Evolutionary conservation across 2,113 vertebrate genomes (phyloP).

Genomic region (Megatriorchis doriae): DNA sequence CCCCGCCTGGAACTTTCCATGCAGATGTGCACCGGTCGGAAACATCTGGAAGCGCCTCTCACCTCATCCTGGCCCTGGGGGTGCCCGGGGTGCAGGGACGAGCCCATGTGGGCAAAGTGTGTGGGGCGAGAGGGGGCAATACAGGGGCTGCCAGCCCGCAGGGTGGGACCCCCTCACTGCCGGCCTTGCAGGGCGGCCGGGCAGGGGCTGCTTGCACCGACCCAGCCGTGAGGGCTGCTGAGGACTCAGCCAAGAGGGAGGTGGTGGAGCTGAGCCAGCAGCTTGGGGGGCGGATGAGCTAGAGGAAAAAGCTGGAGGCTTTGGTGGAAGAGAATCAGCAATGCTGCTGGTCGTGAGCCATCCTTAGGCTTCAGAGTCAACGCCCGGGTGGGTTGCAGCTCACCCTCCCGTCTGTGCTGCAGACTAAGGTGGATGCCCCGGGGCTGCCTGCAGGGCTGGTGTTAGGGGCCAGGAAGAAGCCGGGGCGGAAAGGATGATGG

Average conservation of each 20-base stretch:
- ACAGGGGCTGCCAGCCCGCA: background rate
- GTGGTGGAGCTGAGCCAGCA: background rate
- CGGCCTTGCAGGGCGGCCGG: rapidly evolving
- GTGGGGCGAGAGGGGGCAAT: background rate
- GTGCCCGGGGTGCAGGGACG: rapidly evolving
- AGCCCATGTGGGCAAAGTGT: rapidly evolving
- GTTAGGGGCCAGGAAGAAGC: rapidly evolving
- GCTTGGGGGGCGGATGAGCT: background rate
- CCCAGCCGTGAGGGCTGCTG: background rate
- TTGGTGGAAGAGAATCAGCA: background rate
- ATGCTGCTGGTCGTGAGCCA: background rate
- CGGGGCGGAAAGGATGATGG: background rate
- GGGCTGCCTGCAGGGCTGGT: background rate
- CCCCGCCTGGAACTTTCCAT: constrained; percentile 33
- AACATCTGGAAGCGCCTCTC: background rate
- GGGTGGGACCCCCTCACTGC: background rate
- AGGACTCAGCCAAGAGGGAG: background rate
- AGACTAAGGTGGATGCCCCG: background rate
- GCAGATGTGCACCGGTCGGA: background rate
- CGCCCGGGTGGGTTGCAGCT: background rate
- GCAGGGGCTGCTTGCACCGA: background rate
- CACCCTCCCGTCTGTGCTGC: background rate
- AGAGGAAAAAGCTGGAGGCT: background rate
- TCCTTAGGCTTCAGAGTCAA: constrained; percentile 17
- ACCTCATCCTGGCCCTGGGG: background rate